phyloP scores from a whole-genome alignment of 2,888 invertebrate genomes.

The Mimas tiliae region DNA sequence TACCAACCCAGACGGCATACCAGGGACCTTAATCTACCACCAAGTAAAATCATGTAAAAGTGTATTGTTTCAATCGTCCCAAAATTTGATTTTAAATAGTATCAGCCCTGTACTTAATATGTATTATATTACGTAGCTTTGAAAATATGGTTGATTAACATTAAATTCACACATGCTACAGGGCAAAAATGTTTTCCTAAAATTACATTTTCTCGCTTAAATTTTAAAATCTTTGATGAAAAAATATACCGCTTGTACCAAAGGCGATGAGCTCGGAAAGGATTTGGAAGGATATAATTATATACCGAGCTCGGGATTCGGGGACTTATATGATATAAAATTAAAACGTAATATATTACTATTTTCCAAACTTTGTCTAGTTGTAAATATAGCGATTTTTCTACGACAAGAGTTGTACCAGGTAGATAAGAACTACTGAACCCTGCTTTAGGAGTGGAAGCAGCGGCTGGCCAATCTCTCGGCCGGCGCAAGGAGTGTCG shows the following conservation, averaged over 20 bases:
- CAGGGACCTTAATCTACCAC: no score
- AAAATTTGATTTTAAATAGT: no score
- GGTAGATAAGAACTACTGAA: no score
- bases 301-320: slow-evolving; percentile 19
- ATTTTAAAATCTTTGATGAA: slow-evolving; percentile 12
- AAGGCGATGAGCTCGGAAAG: slow-evolving; percentile 30
- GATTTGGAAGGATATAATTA: slow-evolving; percentile 34
- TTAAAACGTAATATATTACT: neutral
- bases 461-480: no score
- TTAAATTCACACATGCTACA: neutral
- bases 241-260: slow-evolving; percentile 8
- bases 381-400: neutral
- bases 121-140: no score
- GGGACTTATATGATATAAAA: neutral
- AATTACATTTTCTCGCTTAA: slow-evolving; percentile 15
- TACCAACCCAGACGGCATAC: no score
- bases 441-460: no score
- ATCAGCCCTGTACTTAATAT: no score
- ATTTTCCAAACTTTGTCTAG: neutral
- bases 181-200: neutral
- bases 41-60: no score
- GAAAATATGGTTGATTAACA: neutral
- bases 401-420: no score
- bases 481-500: no score
- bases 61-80: no score